A percentile compares a stretch with the other conserved stretches of the same genome.
Conservation (phyloP, 2,113 vertebrate genomes). For the Aix galericulata region DNA sequence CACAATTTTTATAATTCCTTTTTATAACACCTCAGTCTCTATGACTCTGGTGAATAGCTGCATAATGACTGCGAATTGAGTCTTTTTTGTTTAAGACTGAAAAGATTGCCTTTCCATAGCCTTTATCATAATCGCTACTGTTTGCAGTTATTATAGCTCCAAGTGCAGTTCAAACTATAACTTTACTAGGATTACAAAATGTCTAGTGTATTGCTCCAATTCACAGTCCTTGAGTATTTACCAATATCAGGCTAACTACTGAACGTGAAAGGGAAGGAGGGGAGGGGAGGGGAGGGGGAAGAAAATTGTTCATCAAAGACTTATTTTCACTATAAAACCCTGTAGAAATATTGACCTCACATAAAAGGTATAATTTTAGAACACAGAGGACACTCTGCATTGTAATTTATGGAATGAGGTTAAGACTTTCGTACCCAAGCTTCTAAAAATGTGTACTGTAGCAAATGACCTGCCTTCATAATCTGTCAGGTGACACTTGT, state of each 20-base stretch:
- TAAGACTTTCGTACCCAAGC: background rate
- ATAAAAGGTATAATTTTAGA: conserved; percentile 4
- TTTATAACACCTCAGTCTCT: background rate
- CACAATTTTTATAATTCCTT: background rate
- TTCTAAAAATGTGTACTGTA: conserved; percentile 15
- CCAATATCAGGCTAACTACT: background rate
- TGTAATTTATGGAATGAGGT: conserved; percentile 44
- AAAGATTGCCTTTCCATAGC: background rate
- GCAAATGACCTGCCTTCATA: background rate
- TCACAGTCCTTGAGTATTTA: background rate
- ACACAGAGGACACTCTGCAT: background rate
- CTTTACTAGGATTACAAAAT: background rate
- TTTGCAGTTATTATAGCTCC: background rate
- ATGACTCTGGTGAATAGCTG: background rate
- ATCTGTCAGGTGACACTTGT: background rate
- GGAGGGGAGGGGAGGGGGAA: too few relatives aligned
- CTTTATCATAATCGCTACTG: background rate
- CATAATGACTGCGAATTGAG: background rate
- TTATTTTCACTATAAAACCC: background rate
- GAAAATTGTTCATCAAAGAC: background rate
- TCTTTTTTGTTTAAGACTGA: background rate
- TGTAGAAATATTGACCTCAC: background rate
- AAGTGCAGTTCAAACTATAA: background rate
- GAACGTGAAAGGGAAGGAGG: background rate
- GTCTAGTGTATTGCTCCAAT: fast-evolving